phyloP scores from a whole-genome alignment of 2,888 invertebrate species.

The Anthophora plumipes region DNA sequence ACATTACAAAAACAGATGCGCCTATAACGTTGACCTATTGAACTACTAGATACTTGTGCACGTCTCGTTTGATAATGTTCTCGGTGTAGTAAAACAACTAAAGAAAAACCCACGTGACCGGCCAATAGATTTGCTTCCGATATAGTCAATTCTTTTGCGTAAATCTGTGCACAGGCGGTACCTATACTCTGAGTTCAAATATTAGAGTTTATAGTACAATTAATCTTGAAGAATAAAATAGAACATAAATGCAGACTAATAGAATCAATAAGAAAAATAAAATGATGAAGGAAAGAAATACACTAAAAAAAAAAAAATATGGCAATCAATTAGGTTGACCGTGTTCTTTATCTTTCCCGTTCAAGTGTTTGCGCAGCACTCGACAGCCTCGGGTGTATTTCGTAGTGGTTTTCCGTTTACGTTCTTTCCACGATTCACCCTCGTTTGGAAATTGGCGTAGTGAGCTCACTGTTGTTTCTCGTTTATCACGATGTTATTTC shows the following conservation, averaged over 20 bases:
- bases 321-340: conserved; percentile 78
- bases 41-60: too few species aligned
- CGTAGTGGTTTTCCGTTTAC: conserved; percentile 69
- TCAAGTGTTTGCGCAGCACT: conserved; percentile 78
- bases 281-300: conserved; percentile 47
- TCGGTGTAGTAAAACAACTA: too few species aligned
- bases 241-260: background rate
- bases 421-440: conserved; percentile 67
- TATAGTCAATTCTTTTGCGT: too few species aligned
- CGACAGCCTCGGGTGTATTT: conserved; percentile 65
- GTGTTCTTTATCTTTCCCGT: conserved; percentile 59
- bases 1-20: too few species aligned
- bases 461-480: conserved; percentile 68
- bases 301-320: conserved; percentile 66
- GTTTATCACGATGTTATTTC: conserved; percentile 73
- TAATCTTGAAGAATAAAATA: background rate
- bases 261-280: background rate
- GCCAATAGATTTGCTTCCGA: too few species aligned
- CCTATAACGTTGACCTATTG: too few species aligned
- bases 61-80: too few species aligned
- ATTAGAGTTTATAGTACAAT: too few species aligned
- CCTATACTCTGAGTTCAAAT: too few species aligned
- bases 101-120: too few species aligned
- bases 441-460: conserved; percentile 40
- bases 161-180: too few species aligned